phyloP scores from a whole-genome alignment of 2,113 vertebrate genomes.

The human (Homo sapiens) region GRCh38 chr13:99750001-99750500 shows the following conservation, averaged over 20 bases:
- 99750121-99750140: background rate
- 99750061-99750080: background rate
- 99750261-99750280: background rate
- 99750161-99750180: background rate
- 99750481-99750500: too few relatives aligned
- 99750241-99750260: background rate
- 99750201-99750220: background rate
- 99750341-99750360: background rate
- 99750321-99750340: background rate
- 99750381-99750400: background rate
- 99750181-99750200: background rate
- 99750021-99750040: background rate
- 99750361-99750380: background rate
- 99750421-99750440: too few relatives aligned
- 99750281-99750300: background rate
- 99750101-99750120: background rate
- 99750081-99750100: background rate
- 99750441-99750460: too few relatives aligned
- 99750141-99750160: background rate
- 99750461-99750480: too few relatives aligned
- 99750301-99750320: slow-evolving; percentile 10
- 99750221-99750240: background rate
- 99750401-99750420: too few relatives aligned
- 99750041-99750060: background rate
- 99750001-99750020: background rate